phyloP scores from a whole-genome alignment of 2,113 vertebrate species.

The Etia nguti region DNA sequence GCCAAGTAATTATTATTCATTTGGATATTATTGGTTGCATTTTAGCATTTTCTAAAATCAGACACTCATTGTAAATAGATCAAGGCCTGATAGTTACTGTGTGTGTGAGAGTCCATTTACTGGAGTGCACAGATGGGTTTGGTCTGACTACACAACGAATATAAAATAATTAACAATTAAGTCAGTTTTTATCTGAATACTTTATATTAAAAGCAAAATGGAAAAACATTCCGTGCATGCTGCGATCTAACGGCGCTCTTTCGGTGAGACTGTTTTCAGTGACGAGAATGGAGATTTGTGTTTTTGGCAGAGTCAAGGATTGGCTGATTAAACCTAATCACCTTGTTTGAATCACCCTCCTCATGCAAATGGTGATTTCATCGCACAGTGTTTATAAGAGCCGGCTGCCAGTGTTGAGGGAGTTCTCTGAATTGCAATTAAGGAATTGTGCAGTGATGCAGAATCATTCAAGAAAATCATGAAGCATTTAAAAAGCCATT shows the following conservation, averaged over 20 bases:
- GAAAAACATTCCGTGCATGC: not conserved
- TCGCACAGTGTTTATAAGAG: not conserved
- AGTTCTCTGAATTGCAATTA: constrained; percentile 17
- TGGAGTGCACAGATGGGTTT: not conserved
- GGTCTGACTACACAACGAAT: not conserved
- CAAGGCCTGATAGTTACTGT: not conserved
- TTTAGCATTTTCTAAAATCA: not conserved
- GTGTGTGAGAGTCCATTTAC: not conserved
- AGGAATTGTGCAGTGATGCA: not conserved
- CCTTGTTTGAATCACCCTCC: not conserved
- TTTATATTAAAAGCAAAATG: not conserved
- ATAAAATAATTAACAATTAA: not conserved
- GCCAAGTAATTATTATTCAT: not conserved
- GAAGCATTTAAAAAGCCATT: constrained; percentile 10
- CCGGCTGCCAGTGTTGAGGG: not conserved
- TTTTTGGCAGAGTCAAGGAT: constrained; percentile 3
- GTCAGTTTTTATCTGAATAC: not conserved
- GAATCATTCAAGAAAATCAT: not conserved
- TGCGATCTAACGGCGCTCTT: not conserved
- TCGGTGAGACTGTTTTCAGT: not conserved
- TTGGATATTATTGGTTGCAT: not conserved
- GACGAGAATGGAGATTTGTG: not conserved
- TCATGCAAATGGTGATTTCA: constrained; percentile 21
- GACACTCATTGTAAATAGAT: not conserved
- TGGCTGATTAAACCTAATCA: not conserved